These are phyloP conservation scores for Callyntrura guangdongensis DNA, from an alignment of 2,888 invertebrate species.

Conservation along the genomic window DNA sequence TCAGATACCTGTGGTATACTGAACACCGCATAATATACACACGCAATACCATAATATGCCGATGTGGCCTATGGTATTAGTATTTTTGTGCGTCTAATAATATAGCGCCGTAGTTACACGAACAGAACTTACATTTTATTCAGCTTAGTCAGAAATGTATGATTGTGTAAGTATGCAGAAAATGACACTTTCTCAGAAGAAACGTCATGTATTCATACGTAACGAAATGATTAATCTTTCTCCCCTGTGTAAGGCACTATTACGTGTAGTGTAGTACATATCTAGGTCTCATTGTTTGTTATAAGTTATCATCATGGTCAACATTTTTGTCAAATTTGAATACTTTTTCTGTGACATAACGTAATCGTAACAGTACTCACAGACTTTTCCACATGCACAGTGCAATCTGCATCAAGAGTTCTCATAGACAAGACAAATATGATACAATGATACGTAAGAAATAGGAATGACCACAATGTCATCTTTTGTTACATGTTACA, in stretches of 20 bases:
- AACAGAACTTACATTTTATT: not conserved
- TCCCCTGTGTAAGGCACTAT: slow-evolving; percentile 4
- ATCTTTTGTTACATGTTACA: slow-evolving; percentile 60
- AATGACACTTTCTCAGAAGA: not conserved
- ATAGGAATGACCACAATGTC: slow-evolving; percentile 64
- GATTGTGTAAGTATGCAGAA: slow-evolving; percentile 3
- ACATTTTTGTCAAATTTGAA: slow-evolving; percentile 64
- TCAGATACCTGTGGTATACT: no score
- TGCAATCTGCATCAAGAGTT: slow-evolving; percentile 24
- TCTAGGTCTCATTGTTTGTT: not conserved
- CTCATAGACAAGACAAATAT: not conserved
- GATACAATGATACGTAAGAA: not conserved
- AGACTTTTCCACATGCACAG: not conserved
- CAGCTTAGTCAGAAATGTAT: not conserved
- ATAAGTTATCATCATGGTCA: slow-evolving; percentile 57
- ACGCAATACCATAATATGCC: no score
- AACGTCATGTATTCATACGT: not conserved
- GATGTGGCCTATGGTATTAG: no score
- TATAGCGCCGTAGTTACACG: no score
- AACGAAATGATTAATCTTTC: slow-evolving; percentile 55
- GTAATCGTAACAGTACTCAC: slow-evolving; percentile 56
- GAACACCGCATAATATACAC: no score
- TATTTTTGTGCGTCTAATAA: not conserved
- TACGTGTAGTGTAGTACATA: not conserved
- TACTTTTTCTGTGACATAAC: slow-evolving; percentile 59